phyloP scores from a whole-genome alignment of 2,797 vertebrate genomes.

The Poecile montanus region DNA sequence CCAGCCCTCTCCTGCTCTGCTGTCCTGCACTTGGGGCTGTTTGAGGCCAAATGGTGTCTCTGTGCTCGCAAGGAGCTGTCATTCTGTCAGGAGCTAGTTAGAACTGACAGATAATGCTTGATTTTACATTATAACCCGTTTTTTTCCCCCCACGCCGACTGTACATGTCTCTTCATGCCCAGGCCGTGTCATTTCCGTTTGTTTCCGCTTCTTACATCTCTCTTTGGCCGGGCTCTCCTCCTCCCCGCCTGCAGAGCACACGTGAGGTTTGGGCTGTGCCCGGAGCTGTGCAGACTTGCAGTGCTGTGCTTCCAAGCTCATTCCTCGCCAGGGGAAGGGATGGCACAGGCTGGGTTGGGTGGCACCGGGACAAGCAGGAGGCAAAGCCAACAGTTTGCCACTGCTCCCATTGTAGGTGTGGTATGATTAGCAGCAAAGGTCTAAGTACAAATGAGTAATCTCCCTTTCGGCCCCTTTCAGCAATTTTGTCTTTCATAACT shows the following conservation, averaged over 20 bases:
- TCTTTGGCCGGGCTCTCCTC: not conserved
- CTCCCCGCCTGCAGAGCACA: not conserved
- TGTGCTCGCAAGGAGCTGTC: not conserved
- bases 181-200: slow-evolving; percentile 41
- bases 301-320: rapidly evolving
- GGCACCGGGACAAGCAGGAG: not conserved
- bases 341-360: not conserved
- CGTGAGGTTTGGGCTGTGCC: not conserved
- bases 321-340: rapidly evolving
- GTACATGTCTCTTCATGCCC: not conserved
- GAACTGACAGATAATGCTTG: slow-evolving; percentile 7
- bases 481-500: not conserved
- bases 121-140: not conserved
- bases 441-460: slow-evolving; percentile 21
- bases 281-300: not conserved
- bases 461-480: not conserved
- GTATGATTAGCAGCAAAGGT: not conserved
- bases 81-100: not conserved
- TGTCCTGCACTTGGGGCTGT: not conserved
- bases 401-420: not conserved
- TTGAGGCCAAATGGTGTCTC: not conserved
- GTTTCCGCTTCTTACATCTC: not conserved
- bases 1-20: not conserved
- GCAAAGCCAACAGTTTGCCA: not conserved
- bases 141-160: rapidly evolving